Percentiles rank a stretch among this genome's conserved stretches.
These are phyloP conservation scores for Gryon sp. DNA, from an alignment of 1,140 invertebrate genomes.

Conservation along the genomic window DNA sequence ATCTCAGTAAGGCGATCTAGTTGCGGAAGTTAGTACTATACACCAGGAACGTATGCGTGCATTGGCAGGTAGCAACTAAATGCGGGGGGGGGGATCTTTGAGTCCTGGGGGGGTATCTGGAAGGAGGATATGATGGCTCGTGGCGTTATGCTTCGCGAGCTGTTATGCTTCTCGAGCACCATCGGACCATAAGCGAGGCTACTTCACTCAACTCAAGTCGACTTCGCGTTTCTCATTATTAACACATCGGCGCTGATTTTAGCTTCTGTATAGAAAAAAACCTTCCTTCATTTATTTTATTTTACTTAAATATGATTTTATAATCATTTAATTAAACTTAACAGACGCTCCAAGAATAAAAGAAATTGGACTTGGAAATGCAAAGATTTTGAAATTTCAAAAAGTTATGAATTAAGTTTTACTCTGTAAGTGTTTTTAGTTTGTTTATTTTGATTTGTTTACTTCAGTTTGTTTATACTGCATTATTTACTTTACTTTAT, in stretches of 20 bases:
- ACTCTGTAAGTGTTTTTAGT: no score
- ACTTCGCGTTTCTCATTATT: conserved; percentile 76
- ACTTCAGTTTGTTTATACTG: no score
- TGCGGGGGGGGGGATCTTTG: conserved; percentile 46
- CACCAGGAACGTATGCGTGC: conserved; percentile 54
- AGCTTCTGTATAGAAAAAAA: conserved; percentile 40
- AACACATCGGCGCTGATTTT: conserved; percentile 75
- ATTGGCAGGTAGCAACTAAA: conserved; percentile 57
- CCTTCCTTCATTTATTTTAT: background rate
- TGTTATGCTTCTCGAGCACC: conserved; percentile 79
- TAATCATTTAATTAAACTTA: no score
- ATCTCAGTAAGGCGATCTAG: conserved; percentile 54
- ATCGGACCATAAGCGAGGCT: conserved; percentile 78
- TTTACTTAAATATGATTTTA: conserved; percentile 33
- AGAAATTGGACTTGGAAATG: no score
- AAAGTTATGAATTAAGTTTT: no score
- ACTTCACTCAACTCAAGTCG: conserved; percentile 71
- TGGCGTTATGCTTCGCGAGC: conserved; percentile 78
- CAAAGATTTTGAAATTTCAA: no score
- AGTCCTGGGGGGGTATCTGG: conserved; percentile 66
- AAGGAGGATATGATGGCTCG: conserved; percentile 79
- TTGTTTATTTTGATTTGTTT: no score
- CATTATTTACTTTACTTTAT: no score
- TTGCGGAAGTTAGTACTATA: conserved; percentile 58
- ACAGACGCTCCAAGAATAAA: no score